Evolutionary conservation across 2,797 vertebrate genomes (phyloP), one percentile per base, ranked within the genome.

Genomic region (Microctenopoma lineatum): DNA sequence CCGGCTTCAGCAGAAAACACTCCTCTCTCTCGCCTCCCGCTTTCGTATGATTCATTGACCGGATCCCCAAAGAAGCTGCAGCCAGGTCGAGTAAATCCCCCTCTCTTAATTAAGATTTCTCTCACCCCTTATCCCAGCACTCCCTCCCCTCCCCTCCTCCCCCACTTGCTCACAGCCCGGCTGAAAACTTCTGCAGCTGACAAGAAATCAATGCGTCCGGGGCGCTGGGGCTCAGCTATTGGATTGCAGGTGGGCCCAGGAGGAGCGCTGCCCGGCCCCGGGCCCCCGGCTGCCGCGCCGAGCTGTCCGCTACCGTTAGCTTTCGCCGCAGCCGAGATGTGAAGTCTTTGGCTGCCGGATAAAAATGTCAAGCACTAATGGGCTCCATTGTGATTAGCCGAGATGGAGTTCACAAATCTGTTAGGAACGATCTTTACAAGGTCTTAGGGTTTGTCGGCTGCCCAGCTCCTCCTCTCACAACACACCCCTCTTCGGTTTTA

Each of bases 301-400:
- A 87, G 80, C 85, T 75, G 86, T 90, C 89, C 79, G 82, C 78
- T 66, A 75, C 79, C 83, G 88, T 89, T 90, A 90, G 87, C 86
- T 68, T 63, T 70, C 62, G 60, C 88, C 46, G 60, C 71, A 52
- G 80, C 82, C 29, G 55, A 89, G 89, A 86, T 83, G 80, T 84
- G 82, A 83, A 90, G 87, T 83, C 82, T 90, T 92, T 84, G 91
- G 90, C 90, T 91, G 89, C 47, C 71, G 90, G 93, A 94, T 94
- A 92, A 93, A 93, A 92, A 92, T 91, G 93, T 92, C 92, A 93
- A 87, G 84, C 84, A 25, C 93, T 95, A 94, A 95, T 95, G 92
- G 92, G 93, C 89, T 94, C 93, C 93, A 89, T 87, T 93, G 94
- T 92, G 93, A 94, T 94, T 94, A 93, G 87, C 79, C 16, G 79